Conservation (phyloP, 1,140 invertebrate species). For the Sitobion miscanthi region DNA sequence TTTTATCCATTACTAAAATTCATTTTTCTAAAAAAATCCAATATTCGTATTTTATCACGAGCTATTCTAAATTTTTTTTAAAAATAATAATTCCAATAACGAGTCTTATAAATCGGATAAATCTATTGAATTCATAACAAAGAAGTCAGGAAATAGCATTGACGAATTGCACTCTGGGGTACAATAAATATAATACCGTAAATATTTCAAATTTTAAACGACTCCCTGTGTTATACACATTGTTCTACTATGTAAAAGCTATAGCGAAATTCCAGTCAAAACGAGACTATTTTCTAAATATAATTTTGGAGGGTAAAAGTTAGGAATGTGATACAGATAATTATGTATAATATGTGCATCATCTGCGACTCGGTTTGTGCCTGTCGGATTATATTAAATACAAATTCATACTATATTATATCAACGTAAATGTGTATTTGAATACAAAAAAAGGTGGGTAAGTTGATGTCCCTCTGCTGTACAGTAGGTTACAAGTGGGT, state of each 20-base stretch:
- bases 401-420: too few species aligned
- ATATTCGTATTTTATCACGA: background rate
- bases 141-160: background rate
- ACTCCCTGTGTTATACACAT: background rate
- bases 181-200: conserved; percentile 7
- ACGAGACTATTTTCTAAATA: conserved; percentile 1
- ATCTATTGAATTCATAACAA: background rate
- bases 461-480: too few species aligned
- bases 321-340: background rate
- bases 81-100: background rate
- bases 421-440: background rate
- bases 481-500: too few species aligned
- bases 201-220: conserved; percentile 14
- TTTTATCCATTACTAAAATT: background rate
- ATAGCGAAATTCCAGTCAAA: background rate
- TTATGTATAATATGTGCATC: background rate
- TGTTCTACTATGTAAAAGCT: background rate
- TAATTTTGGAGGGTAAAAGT: background rate
- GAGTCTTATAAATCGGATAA: background rate
- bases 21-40: background rate
- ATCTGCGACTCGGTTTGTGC: background rate
- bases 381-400: background rate
- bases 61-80: background rate
- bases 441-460: too few species aligned
- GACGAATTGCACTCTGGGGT: background rate